phyloP scores from a whole-genome alignment of 37 sponge, comb jelly and placozoan species.

The Halisarca cf. caerulea region DNA sequence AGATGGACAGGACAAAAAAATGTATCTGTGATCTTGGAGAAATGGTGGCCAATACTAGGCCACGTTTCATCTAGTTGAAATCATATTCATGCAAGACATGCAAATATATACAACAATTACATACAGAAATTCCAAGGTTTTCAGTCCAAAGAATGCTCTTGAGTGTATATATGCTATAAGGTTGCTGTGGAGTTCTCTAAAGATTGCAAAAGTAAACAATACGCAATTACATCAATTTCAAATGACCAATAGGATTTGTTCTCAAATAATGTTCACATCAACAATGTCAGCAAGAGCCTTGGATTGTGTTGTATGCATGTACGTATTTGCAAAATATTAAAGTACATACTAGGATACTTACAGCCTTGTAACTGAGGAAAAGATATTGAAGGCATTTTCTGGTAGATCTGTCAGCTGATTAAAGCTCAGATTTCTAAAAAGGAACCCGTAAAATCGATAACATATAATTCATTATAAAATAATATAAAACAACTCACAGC shows the following conservation, averaged over 20 bases:
- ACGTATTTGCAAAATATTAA: background rate
- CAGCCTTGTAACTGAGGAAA: slow-evolving; percentile 36
- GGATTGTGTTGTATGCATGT: background rate
- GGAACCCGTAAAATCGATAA: too few relatives aligned
- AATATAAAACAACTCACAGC: too few relatives aligned
- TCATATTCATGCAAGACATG: too few relatives aligned
- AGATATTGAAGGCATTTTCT: slow-evolving; percentile 26
- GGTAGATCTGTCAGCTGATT: slow-evolving; percentile 23
- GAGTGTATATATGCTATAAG: slow-evolving; percentile 27
- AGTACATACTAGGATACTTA: slow-evolving; percentile 15
- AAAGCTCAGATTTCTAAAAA: slow-evolving; percentile 57
- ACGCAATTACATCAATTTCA: too few relatives aligned
- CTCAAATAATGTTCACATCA: background rate
- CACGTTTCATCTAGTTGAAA: too few relatives aligned
- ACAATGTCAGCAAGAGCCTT: background rate
- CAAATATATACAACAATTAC: too few relatives aligned
- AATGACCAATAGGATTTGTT: too few relatives aligned
- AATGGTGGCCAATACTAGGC: too few relatives aligned
- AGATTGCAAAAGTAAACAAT: background rate
- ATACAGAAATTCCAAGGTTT: slow-evolving; percentile 38
- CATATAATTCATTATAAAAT: too few relatives aligned
- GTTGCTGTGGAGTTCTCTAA: slow-evolving; percentile 51
- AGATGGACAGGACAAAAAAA: too few relatives aligned
- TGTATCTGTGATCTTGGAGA: too few relatives aligned
- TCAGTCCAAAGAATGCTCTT: slow-evolving; percentile 51